Percentiles rank a stretch among this genome's conserved stretches.
Conservation (phyloP, 2,888 invertebrate species). For the Cerastis rubricosa region DNA sequence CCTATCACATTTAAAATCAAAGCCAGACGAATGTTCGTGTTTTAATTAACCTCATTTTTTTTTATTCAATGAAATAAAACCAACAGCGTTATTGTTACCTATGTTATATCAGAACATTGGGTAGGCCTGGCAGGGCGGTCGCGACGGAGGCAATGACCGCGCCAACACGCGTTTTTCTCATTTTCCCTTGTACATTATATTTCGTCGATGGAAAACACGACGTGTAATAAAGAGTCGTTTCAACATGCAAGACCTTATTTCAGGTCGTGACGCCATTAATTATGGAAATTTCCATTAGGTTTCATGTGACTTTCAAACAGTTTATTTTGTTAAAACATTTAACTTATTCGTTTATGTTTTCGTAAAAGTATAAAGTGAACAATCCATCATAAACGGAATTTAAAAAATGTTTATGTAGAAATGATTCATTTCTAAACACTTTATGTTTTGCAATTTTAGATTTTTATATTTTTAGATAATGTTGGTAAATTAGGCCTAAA, state of each 20-base stretch:
- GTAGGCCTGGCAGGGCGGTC: conserved; percentile 37
- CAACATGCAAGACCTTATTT: conserved; percentile 80
- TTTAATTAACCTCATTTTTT: conserved; percentile 38
- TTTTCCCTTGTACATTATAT: conserved; percentile 69
- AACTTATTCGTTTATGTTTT: not conserved
- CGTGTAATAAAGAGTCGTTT: conserved; percentile 73
- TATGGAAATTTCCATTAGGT: conserved; percentile 44
- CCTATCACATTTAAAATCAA: conserved; percentile 26
- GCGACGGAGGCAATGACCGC: conserved; percentile 73
- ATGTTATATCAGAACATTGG: conserved; percentile 47
- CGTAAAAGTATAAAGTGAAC: not conserved
- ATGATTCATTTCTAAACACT: not conserved
- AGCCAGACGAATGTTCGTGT: conserved; percentile 43
- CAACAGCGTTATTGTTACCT: conserved; percentile 18
- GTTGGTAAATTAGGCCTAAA: not conserved
- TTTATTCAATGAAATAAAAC: conserved; percentile 40
- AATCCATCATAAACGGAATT: not conserved
- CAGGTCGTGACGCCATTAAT: conserved; percentile 69
- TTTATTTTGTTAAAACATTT: conserved; percentile 27
- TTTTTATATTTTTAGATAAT: no score
- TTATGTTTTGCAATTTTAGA: not conserved
- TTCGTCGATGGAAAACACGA: conserved; percentile 73
- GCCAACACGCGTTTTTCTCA: conserved; percentile 76
- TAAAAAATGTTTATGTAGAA: not conserved
- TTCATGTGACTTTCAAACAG: conserved; percentile 31